Evolutionary conservation across 2,888 invertebrate genomes (phyloP).

Genomic region (Halictus ligatus): DNA sequence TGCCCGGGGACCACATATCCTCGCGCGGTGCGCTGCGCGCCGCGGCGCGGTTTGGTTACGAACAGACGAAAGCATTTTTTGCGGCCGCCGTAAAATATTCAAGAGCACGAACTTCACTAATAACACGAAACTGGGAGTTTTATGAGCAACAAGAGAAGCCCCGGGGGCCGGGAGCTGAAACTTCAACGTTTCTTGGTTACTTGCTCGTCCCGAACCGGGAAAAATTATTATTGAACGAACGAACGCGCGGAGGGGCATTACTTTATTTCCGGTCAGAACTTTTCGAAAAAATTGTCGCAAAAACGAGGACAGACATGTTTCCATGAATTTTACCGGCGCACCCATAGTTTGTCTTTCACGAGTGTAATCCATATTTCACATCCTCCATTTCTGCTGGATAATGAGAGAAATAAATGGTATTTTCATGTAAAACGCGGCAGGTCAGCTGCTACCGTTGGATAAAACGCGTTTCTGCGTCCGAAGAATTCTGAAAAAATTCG

Average conservation of each 20-base stretch:
- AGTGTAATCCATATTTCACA: slow-evolving; percentile 9
- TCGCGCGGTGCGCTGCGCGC: not conserved
- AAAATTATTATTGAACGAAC: slow-evolving; percentile 27
- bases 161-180: not conserved
- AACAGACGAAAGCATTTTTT: slow-evolving; percentile 53
- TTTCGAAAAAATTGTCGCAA: not conserved
- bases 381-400: slow-evolving; percentile 8
- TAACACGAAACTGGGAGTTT: slow-evolving; percentile 57
- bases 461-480: not conserved
- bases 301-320: not conserved
- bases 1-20: slow-evolving; percentile 31
- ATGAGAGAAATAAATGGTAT: slow-evolving; percentile 8
- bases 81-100: slow-evolving; percentile 55
- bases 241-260: not conserved
- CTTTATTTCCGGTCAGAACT: not conserved
- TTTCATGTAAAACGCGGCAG: slow-evolving; percentile 1
- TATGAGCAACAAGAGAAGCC: slow-evolving; percentile 36
- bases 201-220: slow-evolving; percentile 20
- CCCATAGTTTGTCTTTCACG: slow-evolving; percentile 8
- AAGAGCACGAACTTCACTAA: slow-evolving; percentile 57
- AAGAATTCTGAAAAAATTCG: not conserved
- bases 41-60: slow-evolving; percentile 12
- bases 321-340: not conserved
- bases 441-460: not conserved
- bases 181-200: slow-evolving; percentile 36